phyloP scores from a whole-genome alignment of 2,797 vertebrate species.

The Macroramphosus scolopax region DNA sequence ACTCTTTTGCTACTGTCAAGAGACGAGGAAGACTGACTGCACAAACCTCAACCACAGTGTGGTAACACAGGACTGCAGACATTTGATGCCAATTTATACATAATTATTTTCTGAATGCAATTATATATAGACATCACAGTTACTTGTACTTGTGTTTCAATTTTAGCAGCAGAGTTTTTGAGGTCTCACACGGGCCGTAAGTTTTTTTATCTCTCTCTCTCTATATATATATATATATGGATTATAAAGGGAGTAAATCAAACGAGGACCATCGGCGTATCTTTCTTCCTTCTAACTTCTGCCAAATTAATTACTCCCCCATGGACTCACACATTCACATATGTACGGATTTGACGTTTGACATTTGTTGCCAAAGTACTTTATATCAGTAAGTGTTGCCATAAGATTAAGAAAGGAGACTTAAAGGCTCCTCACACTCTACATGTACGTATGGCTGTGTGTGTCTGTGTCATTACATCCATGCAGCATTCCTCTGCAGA shows the following conservation, averaged over 20 bases:
- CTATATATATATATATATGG: slow-evolving; percentile 41
- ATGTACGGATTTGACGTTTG: slow-evolving; percentile 32
- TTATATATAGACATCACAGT: slow-evolving; percentile 66
- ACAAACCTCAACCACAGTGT: slow-evolving; percentile 60
- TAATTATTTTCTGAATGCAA: slow-evolving; percentile 79
- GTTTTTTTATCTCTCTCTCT: no score
- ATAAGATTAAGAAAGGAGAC: slow-evolving; percentile 19
- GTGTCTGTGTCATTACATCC: slow-evolving; percentile 19
- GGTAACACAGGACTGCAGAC: slow-evolving; percentile 66
- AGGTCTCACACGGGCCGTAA: slow-evolving; percentile 41
- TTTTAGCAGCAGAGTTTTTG: slow-evolving; percentile 48
- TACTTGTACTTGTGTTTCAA: slow-evolving; percentile 63
- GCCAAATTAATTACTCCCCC: slow-evolving; percentile 40
- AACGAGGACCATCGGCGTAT: slow-evolving; percentile 35
- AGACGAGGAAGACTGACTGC: slow-evolving; percentile 56
- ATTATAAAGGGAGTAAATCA: slow-evolving; percentile 61
- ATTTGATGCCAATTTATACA: slow-evolving; percentile 74
- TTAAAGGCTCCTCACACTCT: slow-evolving; percentile 24
- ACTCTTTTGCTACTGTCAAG: slow-evolving; percentile 75
- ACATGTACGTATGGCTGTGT: slow-evolving; percentile 9
- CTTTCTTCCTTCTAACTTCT: slow-evolving; percentile 42
- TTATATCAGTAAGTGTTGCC: slow-evolving; percentile 27
- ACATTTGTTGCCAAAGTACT: slow-evolving; percentile 49
- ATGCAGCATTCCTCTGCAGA: slow-evolving; percentile 23
- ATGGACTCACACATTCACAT: slow-evolving; percentile 31